phyloP scores from a whole-genome alignment of 2,113 vertebrate genomes.

The Xenopus laevis region DNA sequence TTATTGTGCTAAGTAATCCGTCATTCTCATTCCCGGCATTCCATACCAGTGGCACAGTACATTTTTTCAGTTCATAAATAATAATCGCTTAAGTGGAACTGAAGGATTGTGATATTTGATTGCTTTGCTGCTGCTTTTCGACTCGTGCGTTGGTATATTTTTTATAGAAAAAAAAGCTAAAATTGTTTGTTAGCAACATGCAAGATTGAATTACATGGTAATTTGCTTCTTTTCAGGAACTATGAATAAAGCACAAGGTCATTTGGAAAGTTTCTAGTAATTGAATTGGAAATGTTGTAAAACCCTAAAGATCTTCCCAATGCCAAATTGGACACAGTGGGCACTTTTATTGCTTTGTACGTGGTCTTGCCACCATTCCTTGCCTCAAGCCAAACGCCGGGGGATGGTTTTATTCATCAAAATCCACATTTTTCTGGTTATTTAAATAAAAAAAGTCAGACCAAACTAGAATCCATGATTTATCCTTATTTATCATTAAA shows the following conservation, averaged over 20 bases:
- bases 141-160: not conserved
- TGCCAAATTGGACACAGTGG: too few relatives aligned
- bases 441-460: too few relatives aligned
- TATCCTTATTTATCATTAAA: too few relatives aligned
- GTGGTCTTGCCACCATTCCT: too few relatives aligned
- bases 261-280: not conserved
- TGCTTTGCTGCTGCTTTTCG: not conserved
- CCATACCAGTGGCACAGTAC: not conserved
- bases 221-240: not conserved
- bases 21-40: not conserved
- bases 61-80: not conserved
- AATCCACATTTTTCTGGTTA: too few relatives aligned
- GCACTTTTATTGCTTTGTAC: too few relatives aligned
- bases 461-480: too few relatives aligned
- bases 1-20: slow-evolving; percentile 7
- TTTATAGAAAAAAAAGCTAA: not conserved
- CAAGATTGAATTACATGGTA: not conserved
- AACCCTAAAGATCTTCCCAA: too few relatives aligned
- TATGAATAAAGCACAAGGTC: not conserved
- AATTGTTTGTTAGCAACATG: not conserved
- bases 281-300: not conserved
- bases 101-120: not conserved
- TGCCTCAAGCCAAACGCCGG: too few relatives aligned
- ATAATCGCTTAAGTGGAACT: not conserved
- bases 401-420: too few relatives aligned